Evolutionary conservation across 2,888 invertebrate species (phyloP).

Genomic region (Ophioninae sp.): DNA sequence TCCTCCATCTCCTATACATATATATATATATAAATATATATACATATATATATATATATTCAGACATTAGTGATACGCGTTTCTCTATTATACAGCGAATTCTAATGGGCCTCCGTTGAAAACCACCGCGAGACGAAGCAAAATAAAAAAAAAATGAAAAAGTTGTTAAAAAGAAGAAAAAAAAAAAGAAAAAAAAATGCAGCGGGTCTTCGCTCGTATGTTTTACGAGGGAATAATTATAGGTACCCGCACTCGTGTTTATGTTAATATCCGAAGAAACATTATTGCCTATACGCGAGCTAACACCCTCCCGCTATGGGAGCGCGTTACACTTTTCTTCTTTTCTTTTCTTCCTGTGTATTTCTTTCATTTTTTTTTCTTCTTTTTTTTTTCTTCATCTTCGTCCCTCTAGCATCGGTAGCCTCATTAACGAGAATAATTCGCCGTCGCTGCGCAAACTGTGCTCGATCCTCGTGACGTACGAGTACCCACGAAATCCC

Average conservation of each 20-base stretch:
- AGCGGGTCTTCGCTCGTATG: slow-evolving; percentile 37
- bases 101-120: slow-evolving; percentile 32
- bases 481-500: slow-evolving; percentile 60
- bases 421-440: slow-evolving; percentile 32
- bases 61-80: slow-evolving; percentile 29
- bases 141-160: background rate
- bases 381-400: background rate
- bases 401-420: no score
- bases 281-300: slow-evolving; percentile 28
- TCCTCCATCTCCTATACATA: background rate
- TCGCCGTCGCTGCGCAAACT: slow-evolving; percentile 29
- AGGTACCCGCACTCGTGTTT: slow-evolving; percentile 41
- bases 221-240: slow-evolving; percentile 63
- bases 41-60: background rate
- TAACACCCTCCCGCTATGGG: slow-evolving; percentile 40
- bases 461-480: slow-evolving; percentile 67
- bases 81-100: slow-evolving; percentile 34
- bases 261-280: slow-evolving; percentile 56
- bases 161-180: background rate
- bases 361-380: background rate
- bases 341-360: background rate
- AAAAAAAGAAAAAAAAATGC: slow-evolving; percentile 1
- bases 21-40: background rate
- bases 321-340: slow-evolving; percentile 11
- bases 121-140: slow-evolving; percentile 13